These are phyloP conservation scores for Trinorchestia longiramus DNA, from an alignment of 1,140 invertebrate genomes.

Conservation along the genomic window DNA sequence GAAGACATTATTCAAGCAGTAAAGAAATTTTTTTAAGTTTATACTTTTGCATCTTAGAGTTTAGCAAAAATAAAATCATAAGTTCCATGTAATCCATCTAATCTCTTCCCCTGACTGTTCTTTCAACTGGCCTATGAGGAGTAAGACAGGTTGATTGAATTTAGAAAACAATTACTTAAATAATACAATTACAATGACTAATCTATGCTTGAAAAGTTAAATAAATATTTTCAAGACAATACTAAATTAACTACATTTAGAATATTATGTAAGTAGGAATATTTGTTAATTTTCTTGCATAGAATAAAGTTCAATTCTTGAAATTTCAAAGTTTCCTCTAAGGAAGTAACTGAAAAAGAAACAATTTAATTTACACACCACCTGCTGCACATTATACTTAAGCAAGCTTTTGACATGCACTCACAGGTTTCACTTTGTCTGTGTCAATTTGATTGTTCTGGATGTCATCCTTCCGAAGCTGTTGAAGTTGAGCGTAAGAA, in stretches of 20 bases:
- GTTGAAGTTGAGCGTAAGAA: neutral
- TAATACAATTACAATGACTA: no score
- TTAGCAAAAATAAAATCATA: no score
- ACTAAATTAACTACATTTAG: neutral
- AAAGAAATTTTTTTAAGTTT: no score
- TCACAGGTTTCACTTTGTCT: neutral
- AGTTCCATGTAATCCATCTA: no score
- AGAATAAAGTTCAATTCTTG: neutral
- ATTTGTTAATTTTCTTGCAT: neutral
- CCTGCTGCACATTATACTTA: neutral
- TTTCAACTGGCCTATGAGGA: no score
- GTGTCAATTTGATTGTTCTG: neutral
- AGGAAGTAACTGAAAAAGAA: neutral
- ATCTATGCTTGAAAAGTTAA: no score
- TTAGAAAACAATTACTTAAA: no score
- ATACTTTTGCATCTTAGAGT: no score
- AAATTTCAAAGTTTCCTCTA: neutral
- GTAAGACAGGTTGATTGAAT: no score
- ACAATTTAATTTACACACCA: neutral
- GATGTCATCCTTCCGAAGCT: conserved; percentile 6
- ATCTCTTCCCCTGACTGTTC: no score
- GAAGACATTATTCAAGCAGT: no score
- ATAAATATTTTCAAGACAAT: no score
- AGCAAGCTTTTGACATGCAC: neutral
- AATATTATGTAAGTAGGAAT: neutral